A percentile compares a stretch with the other conserved stretches of the same genome.
phyloP scores from a whole-genome alignment of 2,888 invertebrate species.

The Troilus luridus region DNA sequence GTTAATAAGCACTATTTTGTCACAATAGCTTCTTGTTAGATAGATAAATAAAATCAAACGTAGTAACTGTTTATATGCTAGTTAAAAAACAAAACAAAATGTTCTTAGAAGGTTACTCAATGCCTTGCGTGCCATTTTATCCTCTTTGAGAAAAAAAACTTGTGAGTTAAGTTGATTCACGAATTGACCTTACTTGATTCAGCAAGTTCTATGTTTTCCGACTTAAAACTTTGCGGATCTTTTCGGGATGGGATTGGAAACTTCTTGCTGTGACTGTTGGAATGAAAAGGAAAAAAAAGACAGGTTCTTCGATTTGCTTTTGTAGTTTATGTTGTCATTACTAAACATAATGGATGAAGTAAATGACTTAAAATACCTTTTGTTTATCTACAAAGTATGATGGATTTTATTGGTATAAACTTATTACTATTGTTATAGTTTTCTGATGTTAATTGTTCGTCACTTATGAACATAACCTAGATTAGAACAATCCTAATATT shows the following conservation, averaged over 20 bases:
- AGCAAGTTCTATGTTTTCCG: not conserved
- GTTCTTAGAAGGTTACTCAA: not conserved
- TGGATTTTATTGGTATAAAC: too few relatives aligned
- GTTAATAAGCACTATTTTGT: too few relatives aligned
- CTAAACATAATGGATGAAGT: not conserved
- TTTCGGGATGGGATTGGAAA: not conserved
- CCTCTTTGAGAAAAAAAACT: not conserved
- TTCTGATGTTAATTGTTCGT: too few relatives aligned
- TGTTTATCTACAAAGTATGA: too few relatives aligned
- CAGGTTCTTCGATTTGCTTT: not conserved
- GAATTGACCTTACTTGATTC: slow-evolving; percentile 23
- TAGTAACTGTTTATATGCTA: not conserved
- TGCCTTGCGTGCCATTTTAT: not conserved
- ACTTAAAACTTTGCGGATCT: slow-evolving; percentile 21
- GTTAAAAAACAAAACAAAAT: not conserved
- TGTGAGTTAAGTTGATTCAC: not conserved
- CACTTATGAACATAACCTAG: too few relatives aligned
- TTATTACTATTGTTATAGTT: too few relatives aligned
- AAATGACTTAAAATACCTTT: not conserved
- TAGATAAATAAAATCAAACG: too few relatives aligned
- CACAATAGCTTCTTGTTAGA: too few relatives aligned
- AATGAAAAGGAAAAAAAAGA: not conserved
- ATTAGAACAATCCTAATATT: too few relatives aligned
- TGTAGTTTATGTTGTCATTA: not conserved
- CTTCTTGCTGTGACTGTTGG: not conserved